Evolutionary conservation across 2,113 vertebrate genomes (phyloP).

Genomic region (Spizaetus ornatus): DNA sequence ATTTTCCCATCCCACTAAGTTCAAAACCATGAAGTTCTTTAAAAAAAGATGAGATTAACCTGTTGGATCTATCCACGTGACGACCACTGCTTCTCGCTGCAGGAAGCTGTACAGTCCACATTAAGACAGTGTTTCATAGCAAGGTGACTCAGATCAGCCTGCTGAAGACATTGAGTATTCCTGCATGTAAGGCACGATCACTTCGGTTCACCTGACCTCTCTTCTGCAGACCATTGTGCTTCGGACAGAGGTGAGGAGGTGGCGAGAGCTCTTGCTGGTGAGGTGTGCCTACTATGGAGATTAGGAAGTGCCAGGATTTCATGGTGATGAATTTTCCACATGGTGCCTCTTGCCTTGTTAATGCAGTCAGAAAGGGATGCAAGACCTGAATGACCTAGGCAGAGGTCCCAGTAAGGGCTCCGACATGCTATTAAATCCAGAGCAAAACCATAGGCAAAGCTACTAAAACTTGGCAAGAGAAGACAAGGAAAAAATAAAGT

Average conservation of each 20-base stretch:
- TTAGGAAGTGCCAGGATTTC: neutral
- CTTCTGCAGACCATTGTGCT: conserved; percentile 36
- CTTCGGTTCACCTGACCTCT: neutral
- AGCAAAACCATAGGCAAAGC: neutral
- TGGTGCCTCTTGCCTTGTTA: neutral
- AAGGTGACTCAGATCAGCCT: conserved; percentile 24
- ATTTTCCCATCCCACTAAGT: neutral
- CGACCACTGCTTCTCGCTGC: neutral
- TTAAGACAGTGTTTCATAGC: conserved; percentile 29
- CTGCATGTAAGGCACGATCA: conserved; percentile 46
- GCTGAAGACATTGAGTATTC: neutral
- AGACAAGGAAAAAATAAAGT: neutral
- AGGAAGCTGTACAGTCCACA: conserved; percentile 14
- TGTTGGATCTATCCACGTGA: neutral
- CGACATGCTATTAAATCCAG: neutral
- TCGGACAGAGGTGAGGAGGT: neutral
- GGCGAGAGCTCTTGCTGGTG: neutral
- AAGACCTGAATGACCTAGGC: neutral
- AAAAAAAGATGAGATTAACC: neutral
- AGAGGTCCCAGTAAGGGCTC: neutral
- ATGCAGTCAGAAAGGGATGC: neutral
- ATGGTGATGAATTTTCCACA: neutral
- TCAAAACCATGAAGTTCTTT: neutral
- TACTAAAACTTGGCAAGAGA: neutral
- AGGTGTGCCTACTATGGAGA: neutral